Percentiles rank a stretch among this genome's conserved stretches.
phyloP scores from a whole-genome alignment of 1,140 invertebrate species.

The Limonius californicus region DNA sequence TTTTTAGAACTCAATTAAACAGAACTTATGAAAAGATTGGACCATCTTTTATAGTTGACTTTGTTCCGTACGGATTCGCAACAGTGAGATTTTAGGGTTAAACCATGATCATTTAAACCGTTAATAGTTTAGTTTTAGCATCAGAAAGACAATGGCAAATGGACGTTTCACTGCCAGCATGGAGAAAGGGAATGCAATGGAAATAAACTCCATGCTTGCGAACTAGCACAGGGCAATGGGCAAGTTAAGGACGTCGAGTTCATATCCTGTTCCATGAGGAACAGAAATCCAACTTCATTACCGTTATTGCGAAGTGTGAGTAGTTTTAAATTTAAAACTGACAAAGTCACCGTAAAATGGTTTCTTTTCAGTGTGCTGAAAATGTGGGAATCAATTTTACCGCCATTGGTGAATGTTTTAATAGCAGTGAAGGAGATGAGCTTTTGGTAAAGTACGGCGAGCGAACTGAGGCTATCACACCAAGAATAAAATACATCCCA shows the following conservation, averaged over 20 bases:
- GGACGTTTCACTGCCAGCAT: constrained; percentile 4
- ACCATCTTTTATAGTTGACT: neutral
- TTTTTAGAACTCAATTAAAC: neutral
- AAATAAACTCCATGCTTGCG: neutral
- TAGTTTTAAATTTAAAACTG: too few relatives aligned
- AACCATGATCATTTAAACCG: neutral
- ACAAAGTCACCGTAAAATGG: too few relatives aligned
- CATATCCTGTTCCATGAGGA: neutral
- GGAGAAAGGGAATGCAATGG: neutral
- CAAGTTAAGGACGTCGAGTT: neutral
- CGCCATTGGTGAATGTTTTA: too few relatives aligned
- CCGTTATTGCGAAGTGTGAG: too few relatives aligned
- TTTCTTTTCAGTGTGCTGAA: too few relatives aligned
- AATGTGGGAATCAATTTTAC: too few relatives aligned
- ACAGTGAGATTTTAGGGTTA: neutral
- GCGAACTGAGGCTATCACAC: too few relatives aligned
- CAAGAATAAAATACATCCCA: too few relatives aligned
- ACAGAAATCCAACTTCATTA: too few relatives aligned
- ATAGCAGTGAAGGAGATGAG: too few relatives aligned
- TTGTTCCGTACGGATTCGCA: neutral
- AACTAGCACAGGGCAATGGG: neutral
- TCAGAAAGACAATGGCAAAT: neutral
- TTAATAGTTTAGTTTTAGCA: neutral
- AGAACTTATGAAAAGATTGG: neutral
- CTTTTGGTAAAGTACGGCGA: too few relatives aligned